Base-by-base conservation (phyloP, 2,797 vertebrate species). In the Otus scops region DNA sequence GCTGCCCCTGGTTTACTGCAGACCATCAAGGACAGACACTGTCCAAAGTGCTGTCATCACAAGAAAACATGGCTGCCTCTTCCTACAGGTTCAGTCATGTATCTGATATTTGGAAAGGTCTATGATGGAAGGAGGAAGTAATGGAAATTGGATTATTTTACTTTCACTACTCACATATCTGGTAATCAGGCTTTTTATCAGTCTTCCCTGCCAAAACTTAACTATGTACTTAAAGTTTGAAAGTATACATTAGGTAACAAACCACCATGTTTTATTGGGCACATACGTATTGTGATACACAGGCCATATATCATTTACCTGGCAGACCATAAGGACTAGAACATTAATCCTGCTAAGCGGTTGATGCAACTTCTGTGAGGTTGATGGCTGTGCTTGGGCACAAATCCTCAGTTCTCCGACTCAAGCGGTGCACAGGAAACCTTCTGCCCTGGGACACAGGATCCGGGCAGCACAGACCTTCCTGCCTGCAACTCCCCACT, bases 401-500 rank as follows among this genome's bases (percentile, higher is more conserved):
- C 38, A 65, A 71, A 65, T 11, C 21, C 41, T 74, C 50, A 68
- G 38, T 39, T 59, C 54, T 88, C 24, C 41, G 30, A 24, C 39
- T 27, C 6, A 1, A 77, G 43, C 7, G 7, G 21, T 16, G 41
- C 26, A 13, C 18, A n/a, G 39, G 19, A 68, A 69, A 67, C 9
- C 48, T 74, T 48, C 56, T 50, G n/a, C n/a, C 63, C 27, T 16
- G 36, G 70, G n/a, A 63, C 1, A 1, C 13, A 10, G 38, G 16
- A 11, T 32, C 36, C 2, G 4, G 71, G n/a, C 39, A 59, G 53
- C 71, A 64, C 6, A 4, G n/a, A 47, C 53, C 68, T 60, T 45
- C 34, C 57, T 45, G 28, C 30, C 50, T 53, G 21, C 23, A 11
- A 27, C 60, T 77, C 13, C 11, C 50, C 0, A 0, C 24, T 19